Evolutionary conservation across 2,113 vertebrate genomes (phyloP).

Genomic region (Hymenochirus boettgeri): DNA sequence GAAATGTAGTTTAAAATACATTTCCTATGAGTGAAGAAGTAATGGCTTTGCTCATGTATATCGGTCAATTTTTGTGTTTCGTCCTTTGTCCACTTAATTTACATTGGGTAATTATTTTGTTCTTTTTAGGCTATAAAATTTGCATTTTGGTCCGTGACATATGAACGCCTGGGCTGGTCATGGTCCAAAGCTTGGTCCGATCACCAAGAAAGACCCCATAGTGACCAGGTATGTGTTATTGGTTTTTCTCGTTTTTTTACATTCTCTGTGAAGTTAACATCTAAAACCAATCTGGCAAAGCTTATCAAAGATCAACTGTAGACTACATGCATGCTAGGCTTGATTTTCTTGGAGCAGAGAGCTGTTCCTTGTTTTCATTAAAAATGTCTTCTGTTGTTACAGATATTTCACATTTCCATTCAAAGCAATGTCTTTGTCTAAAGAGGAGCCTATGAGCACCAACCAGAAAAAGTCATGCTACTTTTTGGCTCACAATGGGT

Average conservation of each 20-base stretch:
- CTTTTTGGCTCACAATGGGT: constrained; percentile 92
- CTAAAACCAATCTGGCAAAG: too few relatives aligned
- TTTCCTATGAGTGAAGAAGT: too few relatives aligned
- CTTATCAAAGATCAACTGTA: too few relatives aligned
- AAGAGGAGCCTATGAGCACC: constrained; percentile 76
- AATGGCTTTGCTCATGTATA: too few relatives aligned
- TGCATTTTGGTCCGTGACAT: constrained; percentile 78
- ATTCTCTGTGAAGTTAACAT: too few relatives aligned
- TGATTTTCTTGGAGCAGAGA: too few relatives aligned
- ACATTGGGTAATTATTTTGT: background rate
- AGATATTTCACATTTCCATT: constrained; percentile 93
- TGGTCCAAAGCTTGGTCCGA: constrained; percentile 83
- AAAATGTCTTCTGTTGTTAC: background rate
- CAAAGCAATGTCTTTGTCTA: constrained; percentile 69
- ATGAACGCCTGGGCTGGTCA: constrained; percentile 81
- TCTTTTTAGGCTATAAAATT: constrained; percentile 78
- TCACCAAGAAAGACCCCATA: constrained; percentile 76
- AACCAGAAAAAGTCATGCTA: constrained; percentile 74
- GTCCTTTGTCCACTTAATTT: too few relatives aligned
- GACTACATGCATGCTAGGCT: too few relatives aligned
- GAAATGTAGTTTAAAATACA: too few relatives aligned
- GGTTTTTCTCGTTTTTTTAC: too few relatives aligned
- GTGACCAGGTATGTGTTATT: constrained; percentile 83
- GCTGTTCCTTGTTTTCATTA: too few relatives aligned
- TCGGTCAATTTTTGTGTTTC: too few relatives aligned